phyloP scores from a whole-genome alignment of 2,797 vertebrate genomes.

The Cirrhinus molitorella region DNA sequence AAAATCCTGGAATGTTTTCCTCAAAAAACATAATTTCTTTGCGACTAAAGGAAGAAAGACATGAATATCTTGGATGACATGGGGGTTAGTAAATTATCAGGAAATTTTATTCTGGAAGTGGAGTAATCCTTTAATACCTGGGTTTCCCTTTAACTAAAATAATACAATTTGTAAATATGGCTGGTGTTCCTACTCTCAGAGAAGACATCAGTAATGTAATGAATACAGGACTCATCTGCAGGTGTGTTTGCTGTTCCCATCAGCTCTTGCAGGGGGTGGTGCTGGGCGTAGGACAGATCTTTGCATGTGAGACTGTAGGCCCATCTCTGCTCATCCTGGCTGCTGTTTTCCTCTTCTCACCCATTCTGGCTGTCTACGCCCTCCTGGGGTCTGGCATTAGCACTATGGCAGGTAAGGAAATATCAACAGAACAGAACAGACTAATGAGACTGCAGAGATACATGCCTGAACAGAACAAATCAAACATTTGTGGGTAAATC shows the following conservation, averaged over 20 bases:
- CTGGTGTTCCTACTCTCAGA: background rate
- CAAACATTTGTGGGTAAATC: background rate
- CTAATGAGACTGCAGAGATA: background rate
- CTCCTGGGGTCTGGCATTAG: conserved; percentile 77
- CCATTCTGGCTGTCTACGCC: conserved; percentile 72
- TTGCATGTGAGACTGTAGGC: conserved; percentile 71
- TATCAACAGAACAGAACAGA: background rate
- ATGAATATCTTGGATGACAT: too few species aligned
- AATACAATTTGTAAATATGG: background rate
- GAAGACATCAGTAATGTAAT: background rate
- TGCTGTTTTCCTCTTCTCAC: conserved; percentile 77
- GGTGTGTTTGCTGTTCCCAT: conserved; percentile 36
- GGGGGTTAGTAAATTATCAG: too few species aligned
- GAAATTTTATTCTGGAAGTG: too few species aligned
- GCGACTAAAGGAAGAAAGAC: too few species aligned
- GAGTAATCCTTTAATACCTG: too few species aligned
- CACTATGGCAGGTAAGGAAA: conserved; percentile 72
- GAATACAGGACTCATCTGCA: background rate
- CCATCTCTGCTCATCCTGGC: conserved; percentile 77
- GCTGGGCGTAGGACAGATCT: conserved; percentile 81
- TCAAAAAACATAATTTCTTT: too few species aligned
- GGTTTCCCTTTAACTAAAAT: background rate
- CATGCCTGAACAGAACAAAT: background rate
- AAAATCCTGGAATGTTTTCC: too few species aligned
- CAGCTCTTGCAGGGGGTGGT: conserved; percentile 76